A percentile compares a stretch with the other conserved stretches of the same genome.
phyloP scores from a whole-genome alignment of 2,888 invertebrate genomes.

The Ornithoptera alexandrae region DNA sequence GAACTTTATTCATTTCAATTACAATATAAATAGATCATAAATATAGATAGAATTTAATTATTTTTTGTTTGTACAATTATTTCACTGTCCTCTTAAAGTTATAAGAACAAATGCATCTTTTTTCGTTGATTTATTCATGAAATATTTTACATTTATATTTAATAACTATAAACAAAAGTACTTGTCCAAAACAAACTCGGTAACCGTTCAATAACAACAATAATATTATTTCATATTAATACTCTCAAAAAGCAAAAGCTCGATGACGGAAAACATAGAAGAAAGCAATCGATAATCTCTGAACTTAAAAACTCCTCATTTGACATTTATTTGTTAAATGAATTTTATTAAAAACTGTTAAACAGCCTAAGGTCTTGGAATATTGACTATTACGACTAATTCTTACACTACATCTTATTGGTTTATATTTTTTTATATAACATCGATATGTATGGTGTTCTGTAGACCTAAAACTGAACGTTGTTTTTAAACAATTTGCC shows the following conservation, averaged over 20 bases:
- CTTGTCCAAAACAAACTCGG: constrained; percentile 38
- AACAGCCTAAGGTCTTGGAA: constrained; percentile 68
- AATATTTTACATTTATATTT: not conserved
- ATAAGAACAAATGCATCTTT: not conserved
- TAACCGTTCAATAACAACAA: constrained; percentile 53
- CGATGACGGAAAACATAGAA: constrained; percentile 38
- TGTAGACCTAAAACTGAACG: constrained; percentile 72
- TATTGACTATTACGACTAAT: constrained; percentile 72
- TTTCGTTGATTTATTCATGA: not conserved
- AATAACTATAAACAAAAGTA: not conserved
- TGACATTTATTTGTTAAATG: constrained; percentile 29
- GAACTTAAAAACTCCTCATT: constrained; percentile 19
- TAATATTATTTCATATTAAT: constrained; percentile 47
- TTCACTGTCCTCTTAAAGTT: not conserved
- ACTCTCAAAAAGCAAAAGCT: constrained; percentile 61
- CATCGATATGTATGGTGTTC: constrained; percentile 78
- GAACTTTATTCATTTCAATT: not conserved
- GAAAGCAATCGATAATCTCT: constrained; percentile 24
- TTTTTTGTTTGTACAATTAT: not conserved
- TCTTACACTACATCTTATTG: constrained; percentile 55
- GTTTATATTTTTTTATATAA: constrained; percentile 59
- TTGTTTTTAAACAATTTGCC: constrained; percentile 37
- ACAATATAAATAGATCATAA: not conserved
- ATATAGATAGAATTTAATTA: too few relatives aligned
- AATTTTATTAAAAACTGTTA: constrained; percentile 58